Percentiles rank a stretch among this genome's conserved stretches.
These are phyloP conservation scores for Halcyon badia DNA, from an alignment of 2,797 vertebrate genomes.

Conservation along the genomic window DNA sequence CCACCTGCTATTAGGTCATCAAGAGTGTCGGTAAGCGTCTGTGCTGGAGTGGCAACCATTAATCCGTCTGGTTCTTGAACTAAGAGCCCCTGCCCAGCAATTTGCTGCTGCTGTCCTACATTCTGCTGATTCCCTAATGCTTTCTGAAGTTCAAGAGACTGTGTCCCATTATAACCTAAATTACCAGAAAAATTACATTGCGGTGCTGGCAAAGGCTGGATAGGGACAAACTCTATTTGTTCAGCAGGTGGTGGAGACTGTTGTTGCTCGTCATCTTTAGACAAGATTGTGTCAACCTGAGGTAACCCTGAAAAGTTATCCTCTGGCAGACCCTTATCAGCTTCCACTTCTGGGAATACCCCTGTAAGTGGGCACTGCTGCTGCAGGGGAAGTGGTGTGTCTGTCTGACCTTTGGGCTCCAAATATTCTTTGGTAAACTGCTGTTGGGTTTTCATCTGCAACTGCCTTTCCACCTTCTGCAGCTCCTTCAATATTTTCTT, in stretches of 20 bases:
- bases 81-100: constrained; percentile 90
- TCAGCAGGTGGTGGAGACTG: constrained; percentile 84
- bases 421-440: constrained; percentile 99
- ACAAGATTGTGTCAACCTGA: constrained; percentile 92
- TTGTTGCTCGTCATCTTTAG: constrained; percentile 87
- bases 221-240: constrained; percentile 91
- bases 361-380: constrained; percentile 88
- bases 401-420: constrained; percentile 98
- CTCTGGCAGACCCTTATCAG: constrained; percentile 80
- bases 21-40: constrained; percentile 99
- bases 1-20: constrained; percentile 99
- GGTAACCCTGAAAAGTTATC: constrained; percentile 91
- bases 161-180: constrained; percentile 89
- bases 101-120: constrained; percentile 91
- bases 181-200: constrained; percentile 91
- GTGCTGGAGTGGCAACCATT: constrained; percentile 99
- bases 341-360: constrained; percentile 85
- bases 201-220: constrained; percentile 89
- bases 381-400: constrained; percentile 84
- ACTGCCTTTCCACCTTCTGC: constrained; percentile 99
- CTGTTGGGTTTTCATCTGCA: constrained; percentile 99
- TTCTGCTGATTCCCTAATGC: constrained; percentile 88
- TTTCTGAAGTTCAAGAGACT: constrained; percentile 94
- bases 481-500: constrained; percentile 99
- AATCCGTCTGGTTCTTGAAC: constrained; percentile 95